phyloP scores from a whole-genome alignment of 2,113 vertebrate species.

The Ginglymostoma cirratum region DNA sequence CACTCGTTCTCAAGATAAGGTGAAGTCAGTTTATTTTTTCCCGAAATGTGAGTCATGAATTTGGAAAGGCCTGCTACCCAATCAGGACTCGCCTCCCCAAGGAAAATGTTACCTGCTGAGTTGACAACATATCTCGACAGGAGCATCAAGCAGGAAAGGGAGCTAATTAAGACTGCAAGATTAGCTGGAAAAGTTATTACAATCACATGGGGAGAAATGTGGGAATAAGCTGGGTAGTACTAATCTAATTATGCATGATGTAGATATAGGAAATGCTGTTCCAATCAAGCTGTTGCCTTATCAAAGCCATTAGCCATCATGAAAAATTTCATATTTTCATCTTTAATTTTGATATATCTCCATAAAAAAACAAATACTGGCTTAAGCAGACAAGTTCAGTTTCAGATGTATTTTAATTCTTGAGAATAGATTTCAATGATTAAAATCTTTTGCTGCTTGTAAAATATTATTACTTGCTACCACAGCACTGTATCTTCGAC shows the following conservation, averaged over 20 bases:
- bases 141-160: background rate
- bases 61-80: background rate
- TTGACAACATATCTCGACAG: background rate
- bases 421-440: background rate
- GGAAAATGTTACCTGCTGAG: background rate
- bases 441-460: background rate
- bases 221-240: too few relatives aligned
- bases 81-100: background rate
- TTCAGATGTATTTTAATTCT: background rate
- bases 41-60: background rate
- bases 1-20: background rate
- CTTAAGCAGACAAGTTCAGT: background rate
- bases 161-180: background rate
- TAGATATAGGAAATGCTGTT: too few relatives aligned
- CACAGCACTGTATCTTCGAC: background rate
- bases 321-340: background rate
- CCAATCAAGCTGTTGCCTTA: background rate
- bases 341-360: background rate
- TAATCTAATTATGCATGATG: too few relatives aligned
- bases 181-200: too few relatives aligned
- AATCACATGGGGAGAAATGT: too few relatives aligned
- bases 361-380: background rate
- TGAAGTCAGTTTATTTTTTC: background rate
- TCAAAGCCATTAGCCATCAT: background rate
- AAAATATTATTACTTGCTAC: background rate